phyloP scores from a whole-genome alignment of 2,797 vertebrate genomes.

The Lepilemur septentrionalis region DNA sequence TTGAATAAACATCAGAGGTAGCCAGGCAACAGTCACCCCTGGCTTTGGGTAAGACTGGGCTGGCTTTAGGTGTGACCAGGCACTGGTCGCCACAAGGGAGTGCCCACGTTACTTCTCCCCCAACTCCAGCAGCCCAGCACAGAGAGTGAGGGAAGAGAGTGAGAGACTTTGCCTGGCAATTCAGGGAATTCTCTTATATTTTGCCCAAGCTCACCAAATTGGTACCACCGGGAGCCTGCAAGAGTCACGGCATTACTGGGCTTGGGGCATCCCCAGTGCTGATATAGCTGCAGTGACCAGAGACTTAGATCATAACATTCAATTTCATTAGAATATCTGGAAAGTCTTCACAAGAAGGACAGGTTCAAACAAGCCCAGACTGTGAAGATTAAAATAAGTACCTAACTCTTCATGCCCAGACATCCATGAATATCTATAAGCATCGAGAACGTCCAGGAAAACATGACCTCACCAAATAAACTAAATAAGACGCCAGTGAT shows the following conservation, averaged over 20 bases:
- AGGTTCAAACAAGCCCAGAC: neutral
- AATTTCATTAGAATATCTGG: neutral
- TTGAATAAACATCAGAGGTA: neutral
- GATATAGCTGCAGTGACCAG: neutral
- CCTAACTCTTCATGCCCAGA: neutral
- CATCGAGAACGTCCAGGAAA: neutral
- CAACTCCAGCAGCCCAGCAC: neutral
- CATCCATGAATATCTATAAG: neutral
- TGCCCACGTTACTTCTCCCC: neutral
- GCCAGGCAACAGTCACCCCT: neutral
- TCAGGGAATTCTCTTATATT: neutral
- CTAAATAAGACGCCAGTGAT: neutral
- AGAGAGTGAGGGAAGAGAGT: neutral
- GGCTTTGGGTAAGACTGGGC: neutral
- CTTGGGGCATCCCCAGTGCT: neutral
- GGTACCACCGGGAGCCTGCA: neutral
- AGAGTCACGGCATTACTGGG: neutral
- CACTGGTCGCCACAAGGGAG: too few relatives aligned
- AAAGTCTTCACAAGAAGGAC: neutral
- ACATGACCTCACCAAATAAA: neutral
- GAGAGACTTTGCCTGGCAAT: neutral
- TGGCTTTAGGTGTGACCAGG: neutral
- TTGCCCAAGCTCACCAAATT: neutral
- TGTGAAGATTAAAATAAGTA: neutral
- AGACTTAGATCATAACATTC: neutral